A percentile compares a stretch with the other conserved stretches of the same genome.
These are phyloP conservation scores for Drosophila punjabiensis DNA, from an alignment of 1,140 invertebrate genomes.

Conservation along the genomic window DNA sequence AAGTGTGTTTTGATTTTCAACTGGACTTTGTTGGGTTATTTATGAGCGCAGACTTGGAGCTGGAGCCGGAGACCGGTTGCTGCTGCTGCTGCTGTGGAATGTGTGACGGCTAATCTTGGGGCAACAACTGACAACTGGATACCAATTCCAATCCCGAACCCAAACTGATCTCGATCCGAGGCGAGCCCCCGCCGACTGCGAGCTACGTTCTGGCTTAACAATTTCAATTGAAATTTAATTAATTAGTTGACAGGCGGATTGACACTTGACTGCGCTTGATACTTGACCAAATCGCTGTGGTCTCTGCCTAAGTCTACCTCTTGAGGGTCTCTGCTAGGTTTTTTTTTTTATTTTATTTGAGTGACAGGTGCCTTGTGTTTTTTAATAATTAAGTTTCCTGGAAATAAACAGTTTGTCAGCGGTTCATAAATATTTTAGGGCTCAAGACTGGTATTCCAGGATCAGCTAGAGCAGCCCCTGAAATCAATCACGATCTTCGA, in stretches of 20 bases:
- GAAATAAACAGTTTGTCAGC: conserved; percentile 50
- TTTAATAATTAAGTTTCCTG: conserved; percentile 53
- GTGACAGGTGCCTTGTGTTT: conserved; percentile 56
- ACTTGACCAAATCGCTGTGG: conserved; percentile 29
- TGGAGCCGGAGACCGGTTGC: conserved; percentile 45
- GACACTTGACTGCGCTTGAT: conserved; percentile 71
- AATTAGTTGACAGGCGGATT: conserved; percentile 83
- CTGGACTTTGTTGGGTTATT: conserved; percentile 70
- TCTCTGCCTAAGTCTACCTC: conserved; percentile 12
- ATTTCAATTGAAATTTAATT: conserved; percentile 84
- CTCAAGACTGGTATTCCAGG: neutral
- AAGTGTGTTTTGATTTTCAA: conserved; percentile 80
- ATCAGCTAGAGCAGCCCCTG: conserved; percentile 40
- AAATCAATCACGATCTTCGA: conserved; percentile 69
- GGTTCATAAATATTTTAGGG: neutral
- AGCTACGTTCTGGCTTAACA: conserved; percentile 61
- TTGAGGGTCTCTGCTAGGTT: conserved; percentile 19
- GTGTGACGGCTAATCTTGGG: conserved; percentile 84
- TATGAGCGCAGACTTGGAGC: conserved; percentile 36
- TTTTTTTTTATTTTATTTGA: conserved; percentile 23
- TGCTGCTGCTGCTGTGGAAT: conserved; percentile 69
- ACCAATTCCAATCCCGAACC: conserved; percentile 38
- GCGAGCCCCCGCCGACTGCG: conserved; percentile 71
- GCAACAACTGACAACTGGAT: conserved; percentile 81
- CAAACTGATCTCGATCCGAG: conserved; percentile 28